These are phyloP conservation scores for Rhagoletis pomonella DNA, from an alignment of 1,140 invertebrate species.

Conservation along the genomic window DNA sequence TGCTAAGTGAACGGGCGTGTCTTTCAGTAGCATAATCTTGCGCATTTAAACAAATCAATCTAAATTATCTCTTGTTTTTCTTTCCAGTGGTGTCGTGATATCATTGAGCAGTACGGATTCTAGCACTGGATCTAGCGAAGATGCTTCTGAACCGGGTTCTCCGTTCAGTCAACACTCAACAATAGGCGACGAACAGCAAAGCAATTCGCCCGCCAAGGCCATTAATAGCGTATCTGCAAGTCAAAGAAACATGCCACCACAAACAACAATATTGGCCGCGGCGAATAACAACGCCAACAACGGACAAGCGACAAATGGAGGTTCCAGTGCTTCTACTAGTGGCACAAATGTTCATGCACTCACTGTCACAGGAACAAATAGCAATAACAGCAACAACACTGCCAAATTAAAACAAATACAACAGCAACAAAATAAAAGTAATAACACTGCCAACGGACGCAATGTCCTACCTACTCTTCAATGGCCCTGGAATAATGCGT, in stretches of 20 bases:
- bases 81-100: conserved; percentile 80
- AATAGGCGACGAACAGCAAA: conserved; percentile 66
- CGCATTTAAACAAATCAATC: background rate
- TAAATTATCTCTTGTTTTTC: conserved; percentile 54
- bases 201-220: conserved; percentile 60
- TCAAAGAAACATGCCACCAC: conserved; percentile 66
- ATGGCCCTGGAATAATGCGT: conserved; percentile 37
- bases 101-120: conserved; percentile 81
- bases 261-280: conserved; percentile 62
- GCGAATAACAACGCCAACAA: conserved; percentile 56
- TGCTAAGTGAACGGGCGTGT: conserved; percentile 12
- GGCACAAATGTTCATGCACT: background rate
- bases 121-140: conserved; percentile 83
- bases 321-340: background rate
- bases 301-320: background rate
- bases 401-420: conserved; percentile 60
- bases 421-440: conserved; percentile 52
- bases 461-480: conserved; percentile 55
- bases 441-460: conserved; percentile 58
- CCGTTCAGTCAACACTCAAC: conserved; percentile 81
- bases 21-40: background rate
- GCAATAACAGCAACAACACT: conserved; percentile 58
- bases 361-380: conserved; percentile 48
- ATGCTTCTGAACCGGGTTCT: conserved; percentile 87
- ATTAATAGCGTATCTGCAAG: conserved; percentile 54